Base-by-base conservation (phyloP, 2,797 vertebrate species). In the Forpus xanthops region DNA sequence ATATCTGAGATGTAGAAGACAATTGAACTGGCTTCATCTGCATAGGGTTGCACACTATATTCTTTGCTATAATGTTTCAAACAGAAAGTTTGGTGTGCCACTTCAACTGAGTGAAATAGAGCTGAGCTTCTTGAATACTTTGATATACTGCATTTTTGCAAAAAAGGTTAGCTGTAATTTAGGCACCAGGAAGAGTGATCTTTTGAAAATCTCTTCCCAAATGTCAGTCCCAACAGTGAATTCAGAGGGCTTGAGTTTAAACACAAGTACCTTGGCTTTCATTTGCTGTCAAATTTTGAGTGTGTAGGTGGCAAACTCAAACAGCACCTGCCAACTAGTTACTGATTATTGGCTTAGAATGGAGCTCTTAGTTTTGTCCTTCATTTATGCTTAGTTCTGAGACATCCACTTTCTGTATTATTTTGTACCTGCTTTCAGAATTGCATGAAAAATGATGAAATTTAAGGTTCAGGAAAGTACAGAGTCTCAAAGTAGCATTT, bases 161-260 rank as follows among this genome's bases (percentile, higher is more conserved):
- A 44, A 71, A 73, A 15, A 77, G n/a, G 9, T 70, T 73, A 33
- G 8, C 20, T 87, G 44, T 24, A 75, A 25, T 80, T 80, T 84
- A 61, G 64, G 41, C 35, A 68, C 50, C 12, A 41, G 41, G 68
- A 50, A 41, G 81, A 85, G 61, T 73, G 45, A 0, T 13, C 73
- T 86, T 87, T 58, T 25, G 14, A 58, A 80, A 94, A 95, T 91
- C n/a, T 93, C 72, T 83, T 93, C 72, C 79, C 76, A 93, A 94
- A 95, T 83, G 76, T 91, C 82, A 96, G 82, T 64, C 55, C 37
- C 73, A 77, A 49, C 52, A 84, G 79, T 73, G 73, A 93, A 92
- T 94, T 91, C 2, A 14, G 70, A 87, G 87, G 78, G 45, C 61
- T 86, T 64, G 82, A 88, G 91, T 89, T 96, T 90, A 81, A 89